phyloP scores from a whole-genome alignment of 1,140 invertebrate species.

The Dreissena rostriformis region DNA sequence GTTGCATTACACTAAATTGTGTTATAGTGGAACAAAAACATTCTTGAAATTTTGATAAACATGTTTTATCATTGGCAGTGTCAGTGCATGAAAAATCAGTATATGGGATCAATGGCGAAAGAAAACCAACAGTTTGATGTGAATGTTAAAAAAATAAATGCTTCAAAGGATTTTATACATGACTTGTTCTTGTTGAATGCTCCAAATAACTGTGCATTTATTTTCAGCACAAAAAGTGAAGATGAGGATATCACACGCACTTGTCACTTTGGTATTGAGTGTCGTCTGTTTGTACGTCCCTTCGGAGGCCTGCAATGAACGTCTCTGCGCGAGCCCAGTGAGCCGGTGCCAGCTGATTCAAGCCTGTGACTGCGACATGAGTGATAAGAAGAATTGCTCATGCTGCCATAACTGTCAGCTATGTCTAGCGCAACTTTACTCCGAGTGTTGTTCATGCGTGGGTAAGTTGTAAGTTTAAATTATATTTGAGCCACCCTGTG shows the following conservation, averaged over 20 bases:
- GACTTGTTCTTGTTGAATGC: too few species aligned
- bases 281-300: neutral
- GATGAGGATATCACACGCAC: neutral
- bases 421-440: constrained; percentile 93
- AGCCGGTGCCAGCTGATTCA: constrained; percentile 98
- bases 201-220: too few species aligned
- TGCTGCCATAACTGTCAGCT: constrained; percentile 96
- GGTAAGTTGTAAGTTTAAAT: constrained; percentile 85
- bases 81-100: too few species aligned
- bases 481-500: neutral
- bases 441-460: constrained; percentile 97
- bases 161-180: too few species aligned
- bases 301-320: constrained; percentile 88
- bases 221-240: neutral
- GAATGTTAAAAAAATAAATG: too few species aligned
- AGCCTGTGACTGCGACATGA: constrained; percentile 95
- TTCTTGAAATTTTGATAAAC: too few species aligned
- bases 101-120: too few species aligned
- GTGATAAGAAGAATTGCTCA: constrained; percentile 87
- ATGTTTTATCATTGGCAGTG: too few species aligned
- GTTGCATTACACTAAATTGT: too few species aligned
- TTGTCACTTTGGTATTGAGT: neutral
- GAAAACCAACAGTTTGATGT: too few species aligned
- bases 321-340: constrained; percentile 95
- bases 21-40: too few species aligned